Base-by-base conservation (phyloP, 2,113 vertebrate genomes). In the Psephotus haematonotus region DNA sequence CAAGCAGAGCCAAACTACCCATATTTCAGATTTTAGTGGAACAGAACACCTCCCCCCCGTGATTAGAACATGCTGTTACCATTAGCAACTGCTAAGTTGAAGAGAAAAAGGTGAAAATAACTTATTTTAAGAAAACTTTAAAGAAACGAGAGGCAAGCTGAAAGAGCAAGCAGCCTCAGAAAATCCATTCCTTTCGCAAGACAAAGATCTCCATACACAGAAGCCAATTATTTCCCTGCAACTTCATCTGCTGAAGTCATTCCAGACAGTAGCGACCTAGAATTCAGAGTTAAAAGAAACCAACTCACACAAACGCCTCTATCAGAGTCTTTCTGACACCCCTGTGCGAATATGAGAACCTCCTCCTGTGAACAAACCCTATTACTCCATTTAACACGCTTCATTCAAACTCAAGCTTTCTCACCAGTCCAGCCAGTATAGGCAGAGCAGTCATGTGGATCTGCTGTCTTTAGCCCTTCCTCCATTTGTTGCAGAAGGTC, bases 401-500 rank as follows among this genome's bases (percentile, higher is more conserved):
- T 76, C 7, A 24, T 22, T 52, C 19, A 53, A 20, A 44, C 28
- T 72, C 37, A 17, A 50, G 46, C 25, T 41, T 53, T 81, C 98
- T 96, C 69, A 99, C 99, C 99, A 97, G 99, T 99, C 99, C 99
- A 99, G 39, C 99, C 99, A 5, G 99, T 99, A 86, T 99, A 99
- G 1, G 98, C 96, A 84, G 99, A 99, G 96, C 98, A 99, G 79
- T 99, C 99, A 19, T 99, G 99, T 3, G 99, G 99, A 83, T 99
- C 99, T 9, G 99, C 99, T 0, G 99, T 99, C 97, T 99, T 99
- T 80, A 99, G 97, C 25, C 99, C 99, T 94, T 99, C 99, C 81
- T 99, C 99, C 99, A 99, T 99, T 91, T 99, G 99, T 75, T 99
- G 98, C 13, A 99, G 97, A 68, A 99, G 98, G 91, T 99, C 99